Conservation (phyloP, 2,888 invertebrate species). For the Druceiella hillmani region DNA sequence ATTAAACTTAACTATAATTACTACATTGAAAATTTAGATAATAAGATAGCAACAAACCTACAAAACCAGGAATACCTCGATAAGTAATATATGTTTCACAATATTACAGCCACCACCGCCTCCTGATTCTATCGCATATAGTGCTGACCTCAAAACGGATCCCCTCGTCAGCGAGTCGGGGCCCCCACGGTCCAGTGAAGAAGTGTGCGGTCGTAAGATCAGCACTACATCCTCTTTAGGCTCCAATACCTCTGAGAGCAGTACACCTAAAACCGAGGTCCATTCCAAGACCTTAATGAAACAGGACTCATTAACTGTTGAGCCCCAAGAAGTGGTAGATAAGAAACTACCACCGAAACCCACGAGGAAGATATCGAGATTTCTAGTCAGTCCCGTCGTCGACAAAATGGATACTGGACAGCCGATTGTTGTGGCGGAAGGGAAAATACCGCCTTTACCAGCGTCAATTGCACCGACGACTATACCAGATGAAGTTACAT, state of each 20-base stretch:
- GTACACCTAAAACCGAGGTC: constrained; percentile 36
- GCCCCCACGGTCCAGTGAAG: background rate
- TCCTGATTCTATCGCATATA: too few relatives aligned
- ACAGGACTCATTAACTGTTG: constrained; percentile 26
- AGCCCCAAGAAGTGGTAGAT: constrained; percentile 22
- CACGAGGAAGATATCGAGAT: constrained; percentile 70
- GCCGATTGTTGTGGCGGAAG: constrained; percentile 18
- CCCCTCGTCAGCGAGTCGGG: background rate
- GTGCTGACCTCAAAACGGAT: too few relatives aligned
- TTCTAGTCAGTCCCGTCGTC: constrained; percentile 76
- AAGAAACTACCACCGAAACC: constrained; percentile 46
- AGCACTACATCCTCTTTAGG: constrained; percentile 47
- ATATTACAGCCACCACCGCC: too few relatives aligned
- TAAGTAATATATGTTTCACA: too few relatives aligned
- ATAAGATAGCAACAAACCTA: too few relatives aligned
- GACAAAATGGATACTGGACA: constrained; percentile 38
- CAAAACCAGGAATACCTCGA: too few relatives aligned
- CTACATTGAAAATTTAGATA: too few relatives aligned
- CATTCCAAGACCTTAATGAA: constrained; percentile 39
- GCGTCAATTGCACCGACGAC: background rate
- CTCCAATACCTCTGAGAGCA: constrained; percentile 47
- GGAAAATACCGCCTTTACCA: background rate
- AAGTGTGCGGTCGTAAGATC: constrained; percentile 36
- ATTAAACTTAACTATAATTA: too few relatives aligned
- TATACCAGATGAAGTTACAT: too few relatives aligned